Percentiles rank a stretch among this genome's conserved stretches.
Conservation (phyloP, 2,888 invertebrate species). For the Eupithecia subumbrata region DNA sequence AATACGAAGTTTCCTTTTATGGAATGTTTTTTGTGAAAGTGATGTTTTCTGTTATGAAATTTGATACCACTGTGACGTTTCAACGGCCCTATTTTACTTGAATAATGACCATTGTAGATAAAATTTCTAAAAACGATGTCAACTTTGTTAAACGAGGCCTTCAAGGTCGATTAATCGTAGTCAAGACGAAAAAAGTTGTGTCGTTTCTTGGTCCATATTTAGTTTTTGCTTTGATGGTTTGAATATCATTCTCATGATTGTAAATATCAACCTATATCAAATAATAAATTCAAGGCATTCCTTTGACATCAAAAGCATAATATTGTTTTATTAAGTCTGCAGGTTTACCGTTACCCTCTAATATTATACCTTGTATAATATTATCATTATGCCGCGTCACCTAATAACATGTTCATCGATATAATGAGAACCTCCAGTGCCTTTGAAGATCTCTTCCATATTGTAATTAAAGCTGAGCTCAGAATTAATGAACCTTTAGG, state of each 20-base stretch:
- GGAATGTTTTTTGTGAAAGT: constrained; percentile 52
- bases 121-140: neutral
- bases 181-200: neutral
- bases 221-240: neutral
- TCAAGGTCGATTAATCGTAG: neutral
- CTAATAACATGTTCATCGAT: constrained; percentile 8
- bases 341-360: neutral
- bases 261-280: neutral
- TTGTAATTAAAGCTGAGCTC: constrained; percentile 56
- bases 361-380: constrained; percentile 11
- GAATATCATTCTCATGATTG: neutral
- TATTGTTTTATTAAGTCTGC: neutral
- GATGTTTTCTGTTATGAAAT: constrained; percentile 26
- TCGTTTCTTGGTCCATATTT: neutral
- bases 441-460: constrained; percentile 3
- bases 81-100: constrained; percentile 9
- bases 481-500: constrained; percentile 52
- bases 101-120: constrained; percentile 20
- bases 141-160: neutral
- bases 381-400: constrained; percentile 8
- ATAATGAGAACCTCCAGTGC: constrained; percentile 39
- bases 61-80: constrained; percentile 28
- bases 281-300: neutral
- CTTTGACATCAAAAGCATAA: neutral
- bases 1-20: constrained; percentile 66